These are phyloP conservation scores for Hydropotes inermis DNA, from an alignment of 2,113 vertebrate genomes.

Conservation along the genomic window DNA sequence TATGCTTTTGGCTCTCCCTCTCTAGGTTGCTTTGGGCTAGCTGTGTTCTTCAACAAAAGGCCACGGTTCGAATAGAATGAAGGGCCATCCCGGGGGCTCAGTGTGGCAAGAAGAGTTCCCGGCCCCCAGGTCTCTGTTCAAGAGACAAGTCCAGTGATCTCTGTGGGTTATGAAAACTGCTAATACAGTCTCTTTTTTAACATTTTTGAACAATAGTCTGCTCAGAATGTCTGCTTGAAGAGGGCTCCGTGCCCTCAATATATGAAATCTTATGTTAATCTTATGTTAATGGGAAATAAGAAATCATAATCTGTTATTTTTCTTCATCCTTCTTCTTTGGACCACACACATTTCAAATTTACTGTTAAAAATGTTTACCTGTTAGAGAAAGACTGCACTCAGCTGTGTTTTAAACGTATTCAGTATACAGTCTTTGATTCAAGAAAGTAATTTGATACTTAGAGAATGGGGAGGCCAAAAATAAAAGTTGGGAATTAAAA, in stretches of 20 bases:
- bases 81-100: fast-evolving
- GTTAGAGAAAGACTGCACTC: neutral
- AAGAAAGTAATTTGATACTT: neutral
- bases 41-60: neutral
- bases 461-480: neutral
- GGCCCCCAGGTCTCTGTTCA: neutral
- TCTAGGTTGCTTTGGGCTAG: neutral
- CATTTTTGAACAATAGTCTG: neutral
- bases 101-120: neutral
- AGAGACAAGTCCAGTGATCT: neutral
- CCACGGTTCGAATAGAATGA: neutral
- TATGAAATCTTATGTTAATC: neutral
- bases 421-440: neutral
- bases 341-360: neutral
- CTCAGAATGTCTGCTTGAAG: neutral
- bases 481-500: neutral
- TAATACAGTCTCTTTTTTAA: neutral
- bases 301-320: neutral
- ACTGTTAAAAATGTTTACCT: neutral
- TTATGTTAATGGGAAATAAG: neutral
- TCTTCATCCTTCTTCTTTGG: neutral
- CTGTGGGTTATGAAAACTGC: neutral
- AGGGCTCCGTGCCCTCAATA: neutral
- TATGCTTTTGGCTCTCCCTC: neutral
- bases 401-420: neutral